Conservation (phyloP, 1,140 invertebrate species). For the Acromyrmex charruanus region DNA sequence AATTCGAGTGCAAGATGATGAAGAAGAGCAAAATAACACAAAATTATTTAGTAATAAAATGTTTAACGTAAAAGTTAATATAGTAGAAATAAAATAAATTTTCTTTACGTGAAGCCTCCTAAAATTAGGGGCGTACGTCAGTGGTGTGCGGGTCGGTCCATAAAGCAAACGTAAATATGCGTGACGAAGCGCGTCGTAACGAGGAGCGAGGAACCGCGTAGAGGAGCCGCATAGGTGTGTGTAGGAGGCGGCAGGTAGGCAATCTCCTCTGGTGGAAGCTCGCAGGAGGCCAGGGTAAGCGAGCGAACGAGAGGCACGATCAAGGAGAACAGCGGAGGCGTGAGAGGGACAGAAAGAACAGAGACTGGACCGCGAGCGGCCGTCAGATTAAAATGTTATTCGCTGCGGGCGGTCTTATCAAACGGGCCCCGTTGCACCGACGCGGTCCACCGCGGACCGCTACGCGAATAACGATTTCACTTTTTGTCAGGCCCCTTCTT, state of each 20-base stretch:
- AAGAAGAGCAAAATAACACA: background rate
- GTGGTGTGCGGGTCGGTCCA: slow-evolving; percentile 34
- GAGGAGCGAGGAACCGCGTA: slow-evolving; percentile 56
- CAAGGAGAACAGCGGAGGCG: slow-evolving; percentile 8
- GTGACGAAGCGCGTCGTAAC: slow-evolving; percentile 65
- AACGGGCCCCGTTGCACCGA: slow-evolving; percentile 70
- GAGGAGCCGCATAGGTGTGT: slow-evolving; percentile 56
- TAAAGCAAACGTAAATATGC: slow-evolving; percentile 64
- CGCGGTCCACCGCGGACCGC: slow-evolving; percentile 51
- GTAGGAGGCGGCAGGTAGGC: slow-evolving; percentile 66
- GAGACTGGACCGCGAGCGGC: slow-evolving; percentile 54
- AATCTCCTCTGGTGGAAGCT: slow-evolving; percentile 56
- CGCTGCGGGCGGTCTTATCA: slow-evolving; percentile 77
- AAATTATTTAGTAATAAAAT: background rate
- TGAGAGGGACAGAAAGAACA: slow-evolving; percentile 37
- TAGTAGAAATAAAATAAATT: slow-evolving; percentile 16
- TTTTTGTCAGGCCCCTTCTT: slow-evolving; percentile 58
- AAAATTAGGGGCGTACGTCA: slow-evolving; percentile 55
- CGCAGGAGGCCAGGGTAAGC: slow-evolving; percentile 30
- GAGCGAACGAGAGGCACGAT: slow-evolving; percentile 36
- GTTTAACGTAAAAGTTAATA: background rate
- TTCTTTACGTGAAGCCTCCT: background rate
- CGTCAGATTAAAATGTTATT: slow-evolving; percentile 79
- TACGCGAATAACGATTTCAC: slow-evolving; percentile 74
- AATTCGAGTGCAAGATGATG: background rate